A percentile compares a stretch with the other conserved stretches of the same genome.
Evolutionary conservation across 2,113 vertebrate species (phyloP).

Genomic region (Sialia sialis): DNA sequence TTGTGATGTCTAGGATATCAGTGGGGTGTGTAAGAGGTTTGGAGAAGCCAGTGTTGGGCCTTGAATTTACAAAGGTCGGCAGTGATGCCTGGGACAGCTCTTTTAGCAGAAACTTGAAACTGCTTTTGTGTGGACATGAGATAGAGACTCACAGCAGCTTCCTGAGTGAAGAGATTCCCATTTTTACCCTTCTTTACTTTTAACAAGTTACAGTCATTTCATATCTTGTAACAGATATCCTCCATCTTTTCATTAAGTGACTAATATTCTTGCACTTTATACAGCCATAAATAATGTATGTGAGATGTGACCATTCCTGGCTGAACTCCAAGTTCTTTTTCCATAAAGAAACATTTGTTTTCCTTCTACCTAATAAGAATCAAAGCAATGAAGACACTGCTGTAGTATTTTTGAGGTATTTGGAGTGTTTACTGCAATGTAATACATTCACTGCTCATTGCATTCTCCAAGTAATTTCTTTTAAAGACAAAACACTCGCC

Average conservation of each 20-base stretch:
- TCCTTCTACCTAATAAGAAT: not conserved
- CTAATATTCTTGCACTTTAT: conserved; percentile 9
- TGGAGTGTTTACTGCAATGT: not conserved
- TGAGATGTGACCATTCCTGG: conserved; percentile 14
- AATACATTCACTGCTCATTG: not conserved
- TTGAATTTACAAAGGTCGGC: not conserved
- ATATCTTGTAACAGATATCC: not conserved
- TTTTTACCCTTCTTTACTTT: not conserved
- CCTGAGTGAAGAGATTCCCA: not conserved
- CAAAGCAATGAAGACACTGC: not conserved
- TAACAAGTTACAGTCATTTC: not conserved
- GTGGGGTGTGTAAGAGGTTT: not conserved
- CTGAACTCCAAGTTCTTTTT: not conserved
- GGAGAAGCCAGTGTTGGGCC: not conserved
- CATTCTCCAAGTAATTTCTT: not conserved
- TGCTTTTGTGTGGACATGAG: not conserved
- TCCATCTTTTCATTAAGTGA: conserved; percentile 12
- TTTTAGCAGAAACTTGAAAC: not conserved
- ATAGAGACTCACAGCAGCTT: not conserved
- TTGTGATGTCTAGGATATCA: not conserved
- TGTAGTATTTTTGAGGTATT: not conserved
- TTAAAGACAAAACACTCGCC: not conserved
- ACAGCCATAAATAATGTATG: not conserved
- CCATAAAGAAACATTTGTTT: conserved; percentile 1
- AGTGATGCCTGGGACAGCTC: not conserved